phyloP scores from a whole-genome alignment of 2,113 vertebrate genomes.

The Periophthalmus modestus region DNA sequence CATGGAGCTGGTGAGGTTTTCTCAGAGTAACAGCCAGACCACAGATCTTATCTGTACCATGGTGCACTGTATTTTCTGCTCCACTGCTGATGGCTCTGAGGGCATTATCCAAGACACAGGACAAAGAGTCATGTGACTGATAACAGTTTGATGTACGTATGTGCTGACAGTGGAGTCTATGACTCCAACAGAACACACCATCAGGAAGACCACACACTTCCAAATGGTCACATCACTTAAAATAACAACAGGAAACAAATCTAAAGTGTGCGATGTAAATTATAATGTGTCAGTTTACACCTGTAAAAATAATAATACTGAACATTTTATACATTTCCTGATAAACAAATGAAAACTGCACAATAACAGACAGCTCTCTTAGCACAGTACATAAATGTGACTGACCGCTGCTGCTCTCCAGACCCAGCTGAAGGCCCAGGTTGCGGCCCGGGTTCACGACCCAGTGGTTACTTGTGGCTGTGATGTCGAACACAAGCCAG shows the following conservation, averaged over 20 bases:
- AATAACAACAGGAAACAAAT: not conserved
- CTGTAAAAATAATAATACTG: not conserved
- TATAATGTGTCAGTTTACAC: too few species aligned
- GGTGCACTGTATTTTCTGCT: slow-evolving; percentile 31
- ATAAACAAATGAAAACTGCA: too few species aligned
- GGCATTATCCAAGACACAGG: slow-evolving; percentile 33
- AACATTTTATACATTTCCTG: not conserved
- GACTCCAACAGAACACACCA: not conserved
- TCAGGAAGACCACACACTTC: not conserved
- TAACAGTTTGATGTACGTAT: slow-evolving; percentile 45
- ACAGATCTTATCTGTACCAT: slow-evolving; percentile 42
- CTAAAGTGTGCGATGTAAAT: too few species aligned
- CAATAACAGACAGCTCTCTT: not conserved
- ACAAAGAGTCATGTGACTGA: slow-evolving; percentile 33
- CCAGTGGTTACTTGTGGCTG: slow-evolving; percentile 96
- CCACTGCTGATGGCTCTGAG: slow-evolving; percentile 59
- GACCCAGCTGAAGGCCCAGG: slow-evolving; percentile 89
- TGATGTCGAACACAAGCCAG: slow-evolving; percentile 97
- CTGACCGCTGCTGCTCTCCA: slow-evolving; percentile 89
- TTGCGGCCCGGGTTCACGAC: slow-evolving; percentile 92
- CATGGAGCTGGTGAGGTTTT: slow-evolving; percentile 41
- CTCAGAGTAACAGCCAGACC: slow-evolving; percentile 38
- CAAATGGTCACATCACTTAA: not conserved
- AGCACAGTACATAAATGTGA: not conserved
- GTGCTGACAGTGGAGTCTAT: slow-evolving; percentile 12